Percentiles rank a stretch among this genome's conserved stretches.
phyloP scores from a whole-genome alignment of 2,113 vertebrate genomes.

The Myiozetetes cayanensis region DNA sequence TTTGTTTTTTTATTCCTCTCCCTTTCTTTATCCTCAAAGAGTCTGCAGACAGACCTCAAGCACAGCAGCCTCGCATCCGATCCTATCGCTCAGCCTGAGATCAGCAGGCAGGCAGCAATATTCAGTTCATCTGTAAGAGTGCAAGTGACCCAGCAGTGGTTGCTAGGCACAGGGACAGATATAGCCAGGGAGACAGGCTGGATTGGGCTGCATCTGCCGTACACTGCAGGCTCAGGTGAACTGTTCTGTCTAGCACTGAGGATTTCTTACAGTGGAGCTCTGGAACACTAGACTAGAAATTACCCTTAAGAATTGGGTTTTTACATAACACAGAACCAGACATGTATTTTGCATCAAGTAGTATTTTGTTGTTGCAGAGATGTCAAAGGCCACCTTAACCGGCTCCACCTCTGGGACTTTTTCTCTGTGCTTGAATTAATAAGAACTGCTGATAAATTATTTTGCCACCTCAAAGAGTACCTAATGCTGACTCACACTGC shows the following conservation, averaged over 20 bases:
- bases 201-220: neutral
- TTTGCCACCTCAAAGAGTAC: neutral
- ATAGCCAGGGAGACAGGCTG: neutral
- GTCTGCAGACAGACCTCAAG: neutral
- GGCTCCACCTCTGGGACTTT: neutral
- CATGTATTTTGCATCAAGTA: neutral
- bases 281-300: neutral
- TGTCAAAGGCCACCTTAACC: neutral
- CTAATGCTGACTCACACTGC: neutral
- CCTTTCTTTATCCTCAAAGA: neutral
- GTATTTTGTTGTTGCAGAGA: neutral
- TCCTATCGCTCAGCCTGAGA: neutral
- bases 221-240: neutral
- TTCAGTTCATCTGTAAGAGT: neutral
- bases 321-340: neutral
- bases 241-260: neutral
- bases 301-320: neutral
- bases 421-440: neutral
- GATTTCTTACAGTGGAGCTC: neutral
- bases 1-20: neutral
- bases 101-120: slow-evolving; percentile 18
- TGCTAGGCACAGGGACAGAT: slow-evolving; percentile 41
- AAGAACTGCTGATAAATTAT: neutral
- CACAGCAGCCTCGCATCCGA: neutral
- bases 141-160: slow-evolving; percentile 29